Evolutionary conservation across 2,797 vertebrate genomes (phyloP).

Genomic region (Danio tinwini): DNA sequence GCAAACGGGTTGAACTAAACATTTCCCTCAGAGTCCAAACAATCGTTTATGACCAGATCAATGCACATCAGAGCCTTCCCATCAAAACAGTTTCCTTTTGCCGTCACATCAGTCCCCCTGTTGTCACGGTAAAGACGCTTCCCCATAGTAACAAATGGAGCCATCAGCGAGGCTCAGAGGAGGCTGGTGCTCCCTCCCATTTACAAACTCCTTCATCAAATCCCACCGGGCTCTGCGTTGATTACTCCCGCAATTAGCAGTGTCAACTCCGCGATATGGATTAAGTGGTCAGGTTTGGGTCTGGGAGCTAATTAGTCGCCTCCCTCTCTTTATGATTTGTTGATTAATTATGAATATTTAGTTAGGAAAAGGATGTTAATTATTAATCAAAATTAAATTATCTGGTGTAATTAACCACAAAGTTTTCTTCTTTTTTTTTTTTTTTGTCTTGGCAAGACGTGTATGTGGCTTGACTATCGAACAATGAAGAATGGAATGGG

Average conservation of each 20-base stretch:
- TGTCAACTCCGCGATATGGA: constrained; percentile 92
- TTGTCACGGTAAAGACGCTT: constrained; percentile 72
- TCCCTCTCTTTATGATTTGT: constrained; percentile 89
- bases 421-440: constrained; percentile 78
- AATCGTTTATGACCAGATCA: constrained; percentile 23
- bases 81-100: constrained; percentile 63
- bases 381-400: constrained; percentile 99
- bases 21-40: constrained; percentile 11
- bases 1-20: constrained; percentile 19
- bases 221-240: constrained; percentile 92
- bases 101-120: constrained; percentile 61
- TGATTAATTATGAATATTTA: constrained; percentile 99
- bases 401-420: constrained; percentile 92
- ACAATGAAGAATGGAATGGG: constrained; percentile 14
- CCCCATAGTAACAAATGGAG: constrained; percentile 77
- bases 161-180: constrained; percentile 74
- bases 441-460: constrained; percentile 43
- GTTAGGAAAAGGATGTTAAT: constrained; percentile 98
- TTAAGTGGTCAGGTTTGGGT: constrained; percentile 99
- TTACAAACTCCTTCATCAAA: constrained; percentile 89
- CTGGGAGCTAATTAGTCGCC: constrained; percentile 98
- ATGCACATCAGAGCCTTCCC: constrained; percentile 5
- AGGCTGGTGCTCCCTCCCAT: constrained; percentile 80
- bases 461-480: constrained; percentile 57
- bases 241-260: constrained; percentile 98